Conservation (phyloP, 2,797 vertebrate species). For the Malacoctenus gilli region DNA sequence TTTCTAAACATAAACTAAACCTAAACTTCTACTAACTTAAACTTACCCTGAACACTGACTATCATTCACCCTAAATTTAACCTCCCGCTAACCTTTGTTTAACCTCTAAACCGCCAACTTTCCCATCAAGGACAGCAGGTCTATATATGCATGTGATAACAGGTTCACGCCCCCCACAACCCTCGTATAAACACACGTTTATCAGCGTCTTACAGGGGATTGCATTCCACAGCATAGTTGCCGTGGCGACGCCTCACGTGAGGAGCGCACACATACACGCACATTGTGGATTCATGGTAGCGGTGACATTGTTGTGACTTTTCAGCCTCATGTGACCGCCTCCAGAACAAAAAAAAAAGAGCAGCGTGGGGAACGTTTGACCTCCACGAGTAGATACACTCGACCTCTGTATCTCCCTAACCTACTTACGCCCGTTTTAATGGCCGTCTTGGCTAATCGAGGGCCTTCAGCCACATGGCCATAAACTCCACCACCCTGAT, state of each 20-base stretch:
- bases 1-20: too few species aligned
- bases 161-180: too few species aligned
- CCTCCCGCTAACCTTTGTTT: too few species aligned
- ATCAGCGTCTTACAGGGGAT: conserved; percentile 42
- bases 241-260: conserved; percentile 68
- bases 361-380: conserved; percentile 52
- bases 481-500: conserved; percentile 50
- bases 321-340: conserved; percentile 49
- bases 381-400: conserved; percentile 28
- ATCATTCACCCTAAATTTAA: too few species aligned
- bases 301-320: conserved; percentile 60
- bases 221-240: conserved; percentile 71
- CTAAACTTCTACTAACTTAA: too few species aligned
- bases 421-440: conserved; percentile 39
- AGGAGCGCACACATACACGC: conserved; percentile 21
- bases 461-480: conserved; percentile 8
- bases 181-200: conserved; percentile 5
- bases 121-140: too few species aligned
- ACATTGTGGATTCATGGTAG: conserved; percentile 17
- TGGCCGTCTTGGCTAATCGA: conserved; percentile 43
- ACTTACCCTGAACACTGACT: too few species aligned
- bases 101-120: too few species aligned
- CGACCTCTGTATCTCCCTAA: conserved; percentile 10
- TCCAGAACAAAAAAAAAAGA: conserved; percentile 17
- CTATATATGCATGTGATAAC: too few species aligned